These are phyloP conservation scores for Macrosoma leucophasiata DNA, from an alignment of 2,888 invertebrate species.

Conservation along the genomic window DNA sequence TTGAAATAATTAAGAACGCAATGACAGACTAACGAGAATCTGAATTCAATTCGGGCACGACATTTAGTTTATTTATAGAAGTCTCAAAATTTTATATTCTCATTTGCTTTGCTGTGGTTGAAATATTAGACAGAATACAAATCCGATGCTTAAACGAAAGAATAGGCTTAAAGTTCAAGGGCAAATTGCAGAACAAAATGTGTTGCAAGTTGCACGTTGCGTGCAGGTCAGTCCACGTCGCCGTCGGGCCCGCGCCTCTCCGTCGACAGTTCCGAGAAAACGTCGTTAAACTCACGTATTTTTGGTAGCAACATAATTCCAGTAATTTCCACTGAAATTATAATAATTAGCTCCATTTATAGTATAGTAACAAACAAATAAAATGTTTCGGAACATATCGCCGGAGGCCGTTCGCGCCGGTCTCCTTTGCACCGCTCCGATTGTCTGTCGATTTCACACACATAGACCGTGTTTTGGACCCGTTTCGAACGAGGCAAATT, in stretches of 20 bases:
- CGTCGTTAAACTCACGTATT: conserved; percentile 74
- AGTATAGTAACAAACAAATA: conserved; percentile 73
- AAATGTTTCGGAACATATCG: conserved; percentile 57
- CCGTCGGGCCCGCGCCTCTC: conserved; percentile 51
- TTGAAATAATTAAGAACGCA: too few relatives aligned
- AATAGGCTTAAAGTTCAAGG: conserved; percentile 47
- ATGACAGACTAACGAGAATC: too few relatives aligned
- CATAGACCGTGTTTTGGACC: too few relatives aligned
- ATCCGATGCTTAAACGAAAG: too few relatives aligned
- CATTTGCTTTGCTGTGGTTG: too few relatives aligned
- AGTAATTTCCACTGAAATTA: conserved; percentile 72
- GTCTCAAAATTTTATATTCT: too few relatives aligned
- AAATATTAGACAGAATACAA: too few relatives aligned
- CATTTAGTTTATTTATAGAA: too few relatives aligned
- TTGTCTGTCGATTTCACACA: conserved; percentile 40
- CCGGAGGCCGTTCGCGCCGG: conserved; percentile 40
- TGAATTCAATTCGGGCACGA: too few relatives aligned
- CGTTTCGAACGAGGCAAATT: too few relatives aligned
- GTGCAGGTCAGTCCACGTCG: conserved; percentile 38
- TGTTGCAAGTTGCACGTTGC: conserved; percentile 32
- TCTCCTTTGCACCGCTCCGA: conserved; percentile 38
- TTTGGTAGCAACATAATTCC: conserved; percentile 75
- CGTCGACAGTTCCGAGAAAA: conserved; percentile 66
- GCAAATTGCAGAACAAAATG: conserved; percentile 41
- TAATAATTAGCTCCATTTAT: conserved; percentile 73